phyloP scores from a whole-genome alignment of 2,113 vertebrate species.

The Tachysurus fulvidraco region DNA sequence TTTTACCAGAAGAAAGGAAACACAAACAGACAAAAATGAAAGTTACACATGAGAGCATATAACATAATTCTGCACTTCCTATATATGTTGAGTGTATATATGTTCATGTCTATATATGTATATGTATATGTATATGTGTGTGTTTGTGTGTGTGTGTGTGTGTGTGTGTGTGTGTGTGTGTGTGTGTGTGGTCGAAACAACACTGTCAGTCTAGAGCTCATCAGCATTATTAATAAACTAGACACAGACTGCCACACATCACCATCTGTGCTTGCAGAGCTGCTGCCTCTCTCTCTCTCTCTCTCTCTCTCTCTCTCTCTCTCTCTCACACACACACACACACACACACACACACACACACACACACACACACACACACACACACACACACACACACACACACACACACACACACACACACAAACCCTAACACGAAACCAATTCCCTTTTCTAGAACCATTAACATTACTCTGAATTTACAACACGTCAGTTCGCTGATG shows the following conservation, averaged over 20 bases:
- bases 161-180: background rate
- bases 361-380: conserved; percentile 35
- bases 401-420: no score
- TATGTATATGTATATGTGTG: background rate
- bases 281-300: background rate
- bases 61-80: background rate
- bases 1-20: background rate
- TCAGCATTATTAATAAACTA: conserved; percentile 50
- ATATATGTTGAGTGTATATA: background rate
- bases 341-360: conserved; percentile 39
- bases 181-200: conserved; percentile 26
- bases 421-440: conserved; percentile 32
- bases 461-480: conserved; percentile 5
- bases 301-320: no score
- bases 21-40: background rate
- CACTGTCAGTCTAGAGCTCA: conserved; percentile 33
- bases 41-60: background rate
- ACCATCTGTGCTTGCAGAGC: conserved; percentile 33
- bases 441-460: conserved; percentile 9
- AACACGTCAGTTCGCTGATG: background rate
- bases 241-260: conserved; percentile 37
- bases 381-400: conserved; percentile 14
- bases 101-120: background rate
- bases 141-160: background rate
- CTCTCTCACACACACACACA: conserved; percentile 33